Base-by-base conservation (phyloP, 2,113 vertebrate species). In the Anhinga anhinga region DNA sequence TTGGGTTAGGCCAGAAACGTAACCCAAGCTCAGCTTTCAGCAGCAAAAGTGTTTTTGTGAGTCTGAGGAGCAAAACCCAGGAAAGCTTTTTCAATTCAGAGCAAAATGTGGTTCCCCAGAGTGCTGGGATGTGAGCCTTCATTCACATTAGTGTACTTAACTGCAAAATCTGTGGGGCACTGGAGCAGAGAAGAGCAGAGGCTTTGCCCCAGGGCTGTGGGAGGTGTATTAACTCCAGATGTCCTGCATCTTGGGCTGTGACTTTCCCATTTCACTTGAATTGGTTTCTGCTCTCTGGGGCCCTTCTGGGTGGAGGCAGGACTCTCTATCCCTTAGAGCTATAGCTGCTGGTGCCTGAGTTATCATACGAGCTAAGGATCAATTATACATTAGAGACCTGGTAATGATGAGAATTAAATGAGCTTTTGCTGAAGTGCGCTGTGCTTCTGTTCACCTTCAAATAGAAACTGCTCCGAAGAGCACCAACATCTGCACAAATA, bases 331-430 rank as follows among this genome's bases (percentile, higher is more conserved):
- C 76, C 94, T 77, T 3, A 23, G 80, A 91, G 86, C 90, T 96
- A 49, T 16, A 77, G 86, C 90, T 93, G 73, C 67, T n/a, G 42
- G 27, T 81, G 80, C 88, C 56, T 25, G 92, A 82, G 94, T 78
- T 96, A 70, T 49, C 93, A 44, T 45, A 56, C 3, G 58, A 97
- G 96, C 96, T 34, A n/a, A 93, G 93, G 97, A 97, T 98, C 98
- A 97, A 88, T 98, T 97, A 95, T 91, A 53, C 98, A 92, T 97
- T 96, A 94, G 95, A 95, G 97, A 95, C 95, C 95, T 80, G 94
- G 93, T 97, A 95, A 97, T 93, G 95, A 98, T 92, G 96, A 95
- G 97, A 96, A 97, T 98, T 97, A 97, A 98, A 98, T 97, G 96
- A 97, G 96, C 92, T 97, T 97, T 96, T 82, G 72, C 97, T 86